Percentiles rank a stretch among this genome's conserved stretches.
Evolutionary conservation across 2,113 vertebrate genomes (phyloP).

Genomic region (Campylorhamphus procurvoides): DNA sequence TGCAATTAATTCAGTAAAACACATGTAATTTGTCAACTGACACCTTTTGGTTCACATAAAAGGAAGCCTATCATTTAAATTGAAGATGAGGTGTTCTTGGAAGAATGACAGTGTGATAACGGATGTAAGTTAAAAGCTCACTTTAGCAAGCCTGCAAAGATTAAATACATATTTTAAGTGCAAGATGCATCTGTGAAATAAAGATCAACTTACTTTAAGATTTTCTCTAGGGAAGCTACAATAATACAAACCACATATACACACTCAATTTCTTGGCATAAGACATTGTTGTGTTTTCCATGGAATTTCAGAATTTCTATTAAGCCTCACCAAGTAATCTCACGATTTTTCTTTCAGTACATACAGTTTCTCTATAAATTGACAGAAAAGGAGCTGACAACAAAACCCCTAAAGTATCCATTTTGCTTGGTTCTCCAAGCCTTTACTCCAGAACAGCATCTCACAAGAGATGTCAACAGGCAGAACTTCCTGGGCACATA

Average conservation of each 20-base stretch:
- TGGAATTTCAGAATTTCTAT: background rate
- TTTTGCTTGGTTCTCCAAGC: background rate
- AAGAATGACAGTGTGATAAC: conserved; percentile 16
- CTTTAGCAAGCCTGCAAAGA: background rate
- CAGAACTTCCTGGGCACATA: background rate
- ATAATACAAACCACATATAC: background rate
- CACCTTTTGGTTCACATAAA: conserved; percentile 7
- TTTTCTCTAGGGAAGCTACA: conserved; percentile 5
- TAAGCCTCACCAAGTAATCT: background rate
- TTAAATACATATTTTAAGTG: conserved; percentile 14
- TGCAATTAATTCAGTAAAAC: conserved; percentile 9
- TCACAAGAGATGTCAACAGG: background rate
- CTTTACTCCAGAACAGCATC: background rate
- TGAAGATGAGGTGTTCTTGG: conserved; percentile 1
- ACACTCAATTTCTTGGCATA: background rate
- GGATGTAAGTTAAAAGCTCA: background rate
- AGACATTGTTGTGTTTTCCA: background rate
- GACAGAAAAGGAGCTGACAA: background rate
- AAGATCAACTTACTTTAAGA: conserved; percentile 10
- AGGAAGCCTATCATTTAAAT: conserved; percentile 3
- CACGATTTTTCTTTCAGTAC: background rate
- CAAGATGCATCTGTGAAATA: conserved; percentile 2
- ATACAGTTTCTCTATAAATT: background rate
- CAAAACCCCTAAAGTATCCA: background rate
- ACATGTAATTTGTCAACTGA: background rate